Conservation (phyloP, 2,888 invertebrate species). For the Podotricha telesiphe region DNA sequence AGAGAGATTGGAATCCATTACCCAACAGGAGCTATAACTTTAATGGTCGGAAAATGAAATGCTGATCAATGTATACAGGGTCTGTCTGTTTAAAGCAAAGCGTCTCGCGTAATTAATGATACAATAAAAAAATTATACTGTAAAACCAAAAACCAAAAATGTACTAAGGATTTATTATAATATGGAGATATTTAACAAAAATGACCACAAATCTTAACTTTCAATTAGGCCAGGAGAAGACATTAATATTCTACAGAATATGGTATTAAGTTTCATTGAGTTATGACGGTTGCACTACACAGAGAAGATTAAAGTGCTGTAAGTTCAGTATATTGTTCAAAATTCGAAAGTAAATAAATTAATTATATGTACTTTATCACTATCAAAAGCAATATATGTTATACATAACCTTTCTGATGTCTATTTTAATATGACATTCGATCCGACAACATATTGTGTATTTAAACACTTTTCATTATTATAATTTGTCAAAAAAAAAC, state of each 20-base stretch:
- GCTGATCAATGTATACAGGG: not conserved
- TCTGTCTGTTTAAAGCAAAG: not conserved
- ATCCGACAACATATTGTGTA: not conserved
- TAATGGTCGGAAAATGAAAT: not conserved
- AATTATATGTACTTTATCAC: too few species aligned
- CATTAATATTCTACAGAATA: constrained; percentile 43
- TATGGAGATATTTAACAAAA: constrained; percentile 28
- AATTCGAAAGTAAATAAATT: not conserved
- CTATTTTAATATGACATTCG: not conserved
- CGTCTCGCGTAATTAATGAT: not conserved
- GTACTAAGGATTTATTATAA: constrained; percentile 2
- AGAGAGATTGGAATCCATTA: too few species aligned
- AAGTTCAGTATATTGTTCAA: not conserved
- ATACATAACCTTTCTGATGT: not conserved
- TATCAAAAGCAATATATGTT: not conserved
- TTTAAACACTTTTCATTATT: not conserved
- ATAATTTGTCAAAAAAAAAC: not conserved
- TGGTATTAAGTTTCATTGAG: constrained; percentile 43
- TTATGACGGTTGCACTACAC: constrained; percentile 46
- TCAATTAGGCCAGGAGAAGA: constrained; percentile 37
- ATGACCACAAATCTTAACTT: constrained; percentile 39
- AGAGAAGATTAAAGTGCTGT: constrained; percentile 9
- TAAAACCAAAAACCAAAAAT: too few species aligned
- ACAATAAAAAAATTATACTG: too few species aligned
- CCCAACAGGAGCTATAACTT: too few species aligned